phyloP scores from a whole-genome alignment of 2,888 invertebrate genomes.

The Standfussiana lucernea region DNA sequence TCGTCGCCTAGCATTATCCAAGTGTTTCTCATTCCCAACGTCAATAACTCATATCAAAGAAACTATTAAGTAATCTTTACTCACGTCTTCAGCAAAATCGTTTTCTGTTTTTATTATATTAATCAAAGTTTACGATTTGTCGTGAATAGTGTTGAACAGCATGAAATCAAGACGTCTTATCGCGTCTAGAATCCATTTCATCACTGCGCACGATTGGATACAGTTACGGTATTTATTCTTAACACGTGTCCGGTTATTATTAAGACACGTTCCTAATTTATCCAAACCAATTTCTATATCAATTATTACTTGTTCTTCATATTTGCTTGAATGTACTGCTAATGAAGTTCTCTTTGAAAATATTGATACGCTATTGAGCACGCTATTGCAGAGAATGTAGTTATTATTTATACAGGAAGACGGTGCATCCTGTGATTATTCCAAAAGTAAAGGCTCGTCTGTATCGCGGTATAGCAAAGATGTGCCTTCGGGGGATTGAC shows the following conservation, averaged over 20 bases:
- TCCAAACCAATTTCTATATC: background rate
- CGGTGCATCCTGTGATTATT: slow-evolving; percentile 44
- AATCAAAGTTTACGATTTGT: slow-evolving; percentile 44
- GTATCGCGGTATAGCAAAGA: background rate
- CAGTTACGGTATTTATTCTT: slow-evolving; percentile 47
- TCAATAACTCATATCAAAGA: background rate
- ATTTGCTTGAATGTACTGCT: background rate
- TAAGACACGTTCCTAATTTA: slow-evolving; percentile 38
- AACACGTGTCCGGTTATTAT: slow-evolving; percentile 45
- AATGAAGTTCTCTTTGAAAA: slow-evolving; percentile 1
- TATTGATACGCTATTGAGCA: slow-evolving; percentile 7
- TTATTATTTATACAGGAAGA: slow-evolving; percentile 30
- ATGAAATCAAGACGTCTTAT: slow-evolving; percentile 60
- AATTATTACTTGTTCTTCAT: background rate
- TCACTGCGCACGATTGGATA: slow-evolving; percentile 53
- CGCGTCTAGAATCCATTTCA: slow-evolving; percentile 44
- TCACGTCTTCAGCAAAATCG: slow-evolving; percentile 8
- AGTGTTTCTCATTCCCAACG: background rate
- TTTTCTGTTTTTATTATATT: slow-evolving; percentile 29
- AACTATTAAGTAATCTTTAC: background rate
- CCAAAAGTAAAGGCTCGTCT: slow-evolving; percentile 4
- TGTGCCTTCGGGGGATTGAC: background rate
- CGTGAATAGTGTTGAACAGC: slow-evolving; percentile 41
- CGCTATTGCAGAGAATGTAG: background rate
- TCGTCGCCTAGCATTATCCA: background rate